phyloP scores from a whole-genome alignment of 2,888 invertebrate genomes.

The Nemotelus pantherinus region DNA sequence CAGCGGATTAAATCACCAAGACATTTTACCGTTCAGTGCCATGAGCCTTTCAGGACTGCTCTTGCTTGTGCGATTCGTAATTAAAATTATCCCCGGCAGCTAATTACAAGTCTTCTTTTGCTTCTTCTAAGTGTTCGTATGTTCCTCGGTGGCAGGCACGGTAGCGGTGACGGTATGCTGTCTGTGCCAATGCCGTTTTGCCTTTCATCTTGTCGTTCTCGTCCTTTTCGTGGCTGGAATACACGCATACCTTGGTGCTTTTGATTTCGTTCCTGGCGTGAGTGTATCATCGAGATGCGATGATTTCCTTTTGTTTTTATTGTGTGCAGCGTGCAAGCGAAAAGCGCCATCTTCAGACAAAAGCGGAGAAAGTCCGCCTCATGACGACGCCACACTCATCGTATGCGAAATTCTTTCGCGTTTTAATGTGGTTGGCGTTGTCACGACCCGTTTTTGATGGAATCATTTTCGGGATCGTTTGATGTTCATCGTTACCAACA shows the following conservation, averaged over 20 bases:
- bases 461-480: constrained; percentile 37
- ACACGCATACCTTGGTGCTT: neutral
- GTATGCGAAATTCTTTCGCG: constrained; percentile 28
- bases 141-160: constrained; percentile 11
- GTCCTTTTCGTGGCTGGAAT: neutral
- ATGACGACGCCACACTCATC: neutral
- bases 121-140: constrained; percentile 47
- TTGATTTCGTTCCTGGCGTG: neutral
- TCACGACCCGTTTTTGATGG: constrained; percentile 26
- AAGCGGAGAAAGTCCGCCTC: constrained; percentile 9
- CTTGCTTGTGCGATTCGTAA: constrained; percentile 51
- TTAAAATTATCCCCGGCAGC: constrained; percentile 55
- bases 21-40: neutral
- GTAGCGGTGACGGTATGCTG: no score
- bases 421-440: constrained; percentile 31
- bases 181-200: no score
- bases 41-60: constrained; percentile 45
- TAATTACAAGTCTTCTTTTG: constrained; percentile 53
- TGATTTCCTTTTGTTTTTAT: constrained; percentile 21
- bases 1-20: constrained; percentile 34
- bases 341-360: neutral
- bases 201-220: neutral
- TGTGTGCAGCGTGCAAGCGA: neutral
- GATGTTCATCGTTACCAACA: constrained; percentile 10
- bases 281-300: neutral